Base-by-base conservation (phyloP, 2,113 vertebrate species). In the Pachypanchax playfairii region DNA sequence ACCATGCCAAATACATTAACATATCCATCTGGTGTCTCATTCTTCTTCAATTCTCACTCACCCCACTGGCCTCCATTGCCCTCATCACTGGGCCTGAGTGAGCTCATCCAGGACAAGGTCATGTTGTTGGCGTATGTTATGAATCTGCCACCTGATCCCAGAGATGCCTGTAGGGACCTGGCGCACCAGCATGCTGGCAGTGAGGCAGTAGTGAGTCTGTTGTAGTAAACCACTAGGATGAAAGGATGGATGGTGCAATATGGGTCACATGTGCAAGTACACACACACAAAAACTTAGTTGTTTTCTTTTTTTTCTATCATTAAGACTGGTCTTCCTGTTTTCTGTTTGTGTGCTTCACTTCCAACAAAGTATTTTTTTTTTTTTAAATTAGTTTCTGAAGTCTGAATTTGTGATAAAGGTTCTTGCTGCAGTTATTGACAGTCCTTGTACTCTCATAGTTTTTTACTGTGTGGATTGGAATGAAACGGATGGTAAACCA, bases 21-120 rank as follows among this genome's bases (percentile, higher is more conserved):
- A 85, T 79, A 73, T 84, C 91, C 91, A 91, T 92, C 89, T 92
- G 91, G 85, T 81, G 79, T 80, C 82, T 84, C 70, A 71, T 67
- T 77, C 70, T 54, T 62, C 22, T 66, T 55, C 66, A 66, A 46
- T 77, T 71, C 64, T 67, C 60, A 57, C 76, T 82, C 77, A 77
- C 65, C 68, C 48, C 52, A n/a, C 68, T 82, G 82, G 77, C 84
- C 79, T 60, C 67, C 49, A 53, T 67, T 79, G 78, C 80, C 85
- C 76, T 57, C 44, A 43, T 80, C 61, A 62, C 80, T 69, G 84
- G 80, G 73, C 65, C 58, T 44, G 54, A 71, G 65, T 56, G 18
- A 79, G 50, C 70, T 59, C 76, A 64, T 73, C 84, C 83, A 87
- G 82, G 77, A 87, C 89, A 91, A 91, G 91, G 91, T 92, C 91